Percentiles rank a stretch among this genome's conserved stretches.
Conservation (phyloP, 2,797 vertebrate species). For the Pseudotriccus pelzelni region DNA sequence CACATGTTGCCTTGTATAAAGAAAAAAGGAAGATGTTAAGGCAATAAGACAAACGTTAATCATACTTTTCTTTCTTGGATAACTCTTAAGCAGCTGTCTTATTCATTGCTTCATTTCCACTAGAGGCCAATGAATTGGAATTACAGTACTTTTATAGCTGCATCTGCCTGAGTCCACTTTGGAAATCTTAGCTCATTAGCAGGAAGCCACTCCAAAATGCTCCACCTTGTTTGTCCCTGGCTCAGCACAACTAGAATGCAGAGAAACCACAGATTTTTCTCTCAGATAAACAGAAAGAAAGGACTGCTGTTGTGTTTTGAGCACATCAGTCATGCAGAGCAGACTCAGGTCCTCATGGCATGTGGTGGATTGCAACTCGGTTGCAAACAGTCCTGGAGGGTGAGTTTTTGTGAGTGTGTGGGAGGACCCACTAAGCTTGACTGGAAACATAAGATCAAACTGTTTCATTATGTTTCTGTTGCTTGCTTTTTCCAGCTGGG, state of each 20-base stretch:
- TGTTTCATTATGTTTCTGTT: neutral
- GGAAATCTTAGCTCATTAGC: slow-evolving; percentile 31
- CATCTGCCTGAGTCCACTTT: slow-evolving; percentile 47
- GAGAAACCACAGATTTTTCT: neutral
- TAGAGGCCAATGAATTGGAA: neutral
- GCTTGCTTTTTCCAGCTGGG: slow-evolving; percentile 22
- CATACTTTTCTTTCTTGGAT: slow-evolving; percentile 24
- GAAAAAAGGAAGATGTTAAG: neutral
- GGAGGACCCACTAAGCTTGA: neutral
- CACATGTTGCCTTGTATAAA: neutral
- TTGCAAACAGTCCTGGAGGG: neutral
- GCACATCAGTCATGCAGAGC: neutral
- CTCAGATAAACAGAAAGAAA: neutral
- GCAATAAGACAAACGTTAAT: slow-evolving; percentile 24
- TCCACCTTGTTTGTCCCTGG: neutral
- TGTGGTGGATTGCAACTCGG: neutral
- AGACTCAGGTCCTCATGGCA: neutral
- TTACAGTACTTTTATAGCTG: slow-evolving; percentile 20
- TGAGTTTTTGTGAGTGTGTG: neutral
- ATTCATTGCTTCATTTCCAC: slow-evolving; percentile 41
- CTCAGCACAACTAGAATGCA: neutral
- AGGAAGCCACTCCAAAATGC: neutral
- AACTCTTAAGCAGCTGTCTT: slow-evolving; percentile 34
- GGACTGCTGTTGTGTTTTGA: neutral
- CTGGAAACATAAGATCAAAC: neutral